These are phyloP conservation scores for Sciaenops ocellatus DNA, from an alignment of 2,797 vertebrate genomes.

Conservation along the genomic window DNA sequence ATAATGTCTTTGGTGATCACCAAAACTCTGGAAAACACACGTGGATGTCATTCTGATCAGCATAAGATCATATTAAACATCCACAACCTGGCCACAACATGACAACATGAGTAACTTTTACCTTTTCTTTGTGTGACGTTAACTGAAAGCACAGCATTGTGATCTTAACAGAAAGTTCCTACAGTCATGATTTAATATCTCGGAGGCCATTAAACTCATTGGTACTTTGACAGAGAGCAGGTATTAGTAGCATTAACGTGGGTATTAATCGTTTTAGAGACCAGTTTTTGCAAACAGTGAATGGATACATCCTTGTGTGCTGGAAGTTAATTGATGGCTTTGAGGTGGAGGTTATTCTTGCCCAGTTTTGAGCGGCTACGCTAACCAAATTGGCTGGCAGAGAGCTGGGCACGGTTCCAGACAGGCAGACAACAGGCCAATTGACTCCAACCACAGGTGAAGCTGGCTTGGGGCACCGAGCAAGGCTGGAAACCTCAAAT, in stretches of 20 bases:
- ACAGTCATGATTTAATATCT: slow-evolving; percentile 42
- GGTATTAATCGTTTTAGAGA: slow-evolving; percentile 67
- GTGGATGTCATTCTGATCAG: not conserved
- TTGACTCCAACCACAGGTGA: slow-evolving; percentile 85
- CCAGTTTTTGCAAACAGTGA: slow-evolving; percentile 76
- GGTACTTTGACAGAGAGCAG: slow-evolving; percentile 62
- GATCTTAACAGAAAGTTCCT: slow-evolving; percentile 53
- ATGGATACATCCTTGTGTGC: slow-evolving; percentile 68
- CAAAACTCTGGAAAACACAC: no score
- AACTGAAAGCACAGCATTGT: slow-evolving; percentile 39
- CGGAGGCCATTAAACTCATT: slow-evolving; percentile 46
- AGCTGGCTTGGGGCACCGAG: slow-evolving; percentile 72
- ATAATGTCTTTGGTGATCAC: not conserved
- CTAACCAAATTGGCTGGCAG: slow-evolving; percentile 68
- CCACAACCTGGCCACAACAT: not conserved
- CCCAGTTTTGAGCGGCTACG: slow-evolving; percentile 52
- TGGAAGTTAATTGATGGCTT: slow-evolving; percentile 74
- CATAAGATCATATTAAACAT: not conserved
- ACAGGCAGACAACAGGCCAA: slow-evolving; percentile 75
- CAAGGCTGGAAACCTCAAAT: slow-evolving; percentile 78
- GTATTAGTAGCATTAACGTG: slow-evolving; percentile 65
- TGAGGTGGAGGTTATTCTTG: slow-evolving; percentile 75
- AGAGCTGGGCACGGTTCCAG: slow-evolving; percentile 75
- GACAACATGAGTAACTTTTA: slow-evolving; percentile 18
- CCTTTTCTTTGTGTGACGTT: slow-evolving; percentile 24